Base-by-base conservation (phyloP, 2,888 invertebrate genomes). In the Parthenolecanium corni region DNA sequence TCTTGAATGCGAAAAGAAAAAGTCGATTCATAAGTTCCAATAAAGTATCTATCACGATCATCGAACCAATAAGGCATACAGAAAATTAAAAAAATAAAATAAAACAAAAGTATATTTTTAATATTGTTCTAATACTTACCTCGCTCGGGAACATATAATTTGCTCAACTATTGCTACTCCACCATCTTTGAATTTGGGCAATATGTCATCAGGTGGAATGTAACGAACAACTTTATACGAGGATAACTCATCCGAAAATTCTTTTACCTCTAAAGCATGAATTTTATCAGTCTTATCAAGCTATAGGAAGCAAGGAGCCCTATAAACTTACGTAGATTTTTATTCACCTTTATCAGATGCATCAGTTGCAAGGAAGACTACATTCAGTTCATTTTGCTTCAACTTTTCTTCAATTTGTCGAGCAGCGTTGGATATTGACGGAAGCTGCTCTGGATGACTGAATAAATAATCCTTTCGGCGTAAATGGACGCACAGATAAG, bases 1-100 rank as follows among this genome's bases (percentile, higher is more conserved):
- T 98, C 97, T 75, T 96, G 93, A 68, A 98, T 97, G 64, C 97
- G 80, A 73, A 88, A 95, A 0, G 95, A 85, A 74, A 96, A 97
- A 0, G 97, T 98, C 65, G 97, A 97, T 69, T 93, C 92, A 72
- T 86, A 82, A 0, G 92, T 93, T 11, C 97, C 97, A 42, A 94
- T 80, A 71, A 96, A 96, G 72, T 82, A 83, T 67, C 80, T 80
- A 71, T 65, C 44, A 49, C n/a, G n/a, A n/a, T n/a, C n/a, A n/a
- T n/a, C n/a, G n/a, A n/a, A n/a, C n/a, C n/a, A n/a, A n/a, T n/a
- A n/a, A n/a, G n/a, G n/a, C n/a, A n/a, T n/a, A n/a, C n/a, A n/a
- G n/a, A n/a, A n/a, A n/a, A n/a, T n/a, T n/a, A n/a, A n/a, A n/a
- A n/a, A n/a, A n/a, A n/a, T n/a, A n/a, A n/a, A n/a, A n/a, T n/a